These are phyloP conservation scores for Picus viridis DNA, from an alignment of 2,797 vertebrate species.

Conservation along the genomic window DNA sequence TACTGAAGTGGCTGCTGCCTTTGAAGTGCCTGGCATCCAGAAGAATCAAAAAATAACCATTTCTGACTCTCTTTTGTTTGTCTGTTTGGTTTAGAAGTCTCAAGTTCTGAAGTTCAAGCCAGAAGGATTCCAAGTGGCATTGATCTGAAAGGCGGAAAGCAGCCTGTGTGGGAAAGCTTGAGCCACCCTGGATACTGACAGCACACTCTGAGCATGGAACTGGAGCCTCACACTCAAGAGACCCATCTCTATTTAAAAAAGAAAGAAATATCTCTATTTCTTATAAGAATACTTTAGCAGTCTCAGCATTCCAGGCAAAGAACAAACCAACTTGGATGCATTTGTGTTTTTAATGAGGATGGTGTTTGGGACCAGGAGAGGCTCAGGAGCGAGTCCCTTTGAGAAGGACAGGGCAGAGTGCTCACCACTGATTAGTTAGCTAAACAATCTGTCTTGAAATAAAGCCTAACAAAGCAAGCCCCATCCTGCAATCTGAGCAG, in stretches of 20 bases:
- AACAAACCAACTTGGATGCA: not conserved
- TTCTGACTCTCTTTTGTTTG: not conserved
- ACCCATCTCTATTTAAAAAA: not conserved
- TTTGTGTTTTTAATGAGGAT: not conserved
- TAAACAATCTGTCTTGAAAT: not conserved
- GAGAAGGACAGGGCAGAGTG: not conserved
- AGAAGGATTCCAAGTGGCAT: not conserved
- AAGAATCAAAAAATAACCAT: not conserved
- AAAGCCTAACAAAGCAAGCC: not conserved
- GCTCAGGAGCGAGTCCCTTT: not conserved
- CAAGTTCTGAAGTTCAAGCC: not conserved
- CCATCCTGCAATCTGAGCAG: not conserved
- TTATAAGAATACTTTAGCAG: not conserved
- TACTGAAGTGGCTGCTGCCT: conserved; percentile 73
- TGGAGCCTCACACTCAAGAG: not conserved
- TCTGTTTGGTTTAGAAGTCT: not conserved
- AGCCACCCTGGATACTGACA: fast-evolving
- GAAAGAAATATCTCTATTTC: not conserved
- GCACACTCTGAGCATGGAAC: not conserved
- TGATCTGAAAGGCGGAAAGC: not conserved
- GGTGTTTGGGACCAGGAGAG: not conserved
- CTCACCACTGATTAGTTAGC: not conserved
- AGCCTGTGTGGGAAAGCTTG: not conserved
- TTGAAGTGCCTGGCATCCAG: conserved; percentile 67
- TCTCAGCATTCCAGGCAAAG: not conserved